phyloP scores from a whole-genome alignment of 30 jellyfish, hydroid and myxozoan genomes.

The Cassiopea andromeda region DNA sequence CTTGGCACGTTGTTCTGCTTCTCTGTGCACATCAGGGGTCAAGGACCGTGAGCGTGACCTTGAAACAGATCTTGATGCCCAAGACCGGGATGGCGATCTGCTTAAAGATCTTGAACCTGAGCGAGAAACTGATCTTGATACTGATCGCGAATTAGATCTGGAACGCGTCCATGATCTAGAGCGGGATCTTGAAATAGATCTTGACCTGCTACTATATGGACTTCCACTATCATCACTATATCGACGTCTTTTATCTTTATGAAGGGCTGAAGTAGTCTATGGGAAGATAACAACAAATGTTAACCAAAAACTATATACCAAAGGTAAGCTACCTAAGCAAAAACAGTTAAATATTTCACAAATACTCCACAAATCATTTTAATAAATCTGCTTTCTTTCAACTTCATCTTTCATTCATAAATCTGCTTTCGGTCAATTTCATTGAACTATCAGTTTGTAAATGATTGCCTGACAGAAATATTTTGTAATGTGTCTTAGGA shows the following conservation, averaged over 20 bases:
- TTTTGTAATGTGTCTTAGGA: too few relatives aligned
- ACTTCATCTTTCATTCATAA: too few relatives aligned
- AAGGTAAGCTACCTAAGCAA: too few relatives aligned
- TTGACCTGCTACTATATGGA: constrained; percentile 72
- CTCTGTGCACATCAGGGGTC: constrained; percentile 32
- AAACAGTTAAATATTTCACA: too few relatives aligned
- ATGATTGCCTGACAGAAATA: too few relatives aligned
- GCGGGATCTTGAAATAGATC: constrained; percentile 69
- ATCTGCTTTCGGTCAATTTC: too few relatives aligned
- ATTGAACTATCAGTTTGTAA: too few relatives aligned
- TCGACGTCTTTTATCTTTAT: constrained; percentile 69
- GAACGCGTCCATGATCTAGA: constrained; percentile 73
- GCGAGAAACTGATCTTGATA: constrained; percentile 64
- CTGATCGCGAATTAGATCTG: constrained; percentile 57
- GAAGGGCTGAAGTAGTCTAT: constrained; percentile 67
- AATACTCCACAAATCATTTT: too few relatives aligned
- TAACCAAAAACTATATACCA: too few relatives aligned
- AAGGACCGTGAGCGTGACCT: constrained; percentile 52
- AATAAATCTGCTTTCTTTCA: too few relatives aligned
- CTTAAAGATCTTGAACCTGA: constrained; percentile 52
- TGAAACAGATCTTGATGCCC: constrained; percentile 49
- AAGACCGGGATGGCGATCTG: constrained; percentile 66
- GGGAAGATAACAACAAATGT: not conserved
- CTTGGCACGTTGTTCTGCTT: constrained; percentile 26
- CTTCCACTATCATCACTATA: constrained; percentile 74